Evolutionary conservation across 2,113 vertebrate genomes (phyloP).

Genomic region (Tyto alba): DNA sequence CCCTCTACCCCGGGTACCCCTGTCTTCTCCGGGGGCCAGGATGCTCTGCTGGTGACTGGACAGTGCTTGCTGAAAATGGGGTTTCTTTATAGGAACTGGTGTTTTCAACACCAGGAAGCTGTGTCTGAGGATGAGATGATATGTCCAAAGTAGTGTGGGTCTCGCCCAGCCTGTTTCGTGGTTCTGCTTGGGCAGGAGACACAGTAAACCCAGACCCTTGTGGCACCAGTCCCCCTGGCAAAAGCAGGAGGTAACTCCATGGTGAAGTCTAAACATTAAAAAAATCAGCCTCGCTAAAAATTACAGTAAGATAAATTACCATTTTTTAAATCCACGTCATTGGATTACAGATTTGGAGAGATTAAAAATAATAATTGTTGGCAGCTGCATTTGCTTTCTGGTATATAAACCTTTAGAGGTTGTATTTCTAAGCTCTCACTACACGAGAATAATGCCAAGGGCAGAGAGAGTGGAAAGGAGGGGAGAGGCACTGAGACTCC

Average conservation of each 20-base stretch:
- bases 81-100: not conserved
- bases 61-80: not conserved
- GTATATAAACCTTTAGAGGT: not conserved
- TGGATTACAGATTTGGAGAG: not conserved
- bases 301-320: not conserved
- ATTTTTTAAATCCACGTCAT: not conserved
- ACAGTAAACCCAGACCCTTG: not conserved
- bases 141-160: not conserved
- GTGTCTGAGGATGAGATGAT: not conserved
- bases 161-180: not conserved
- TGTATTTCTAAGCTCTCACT: not conserved
- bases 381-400: not conserved
- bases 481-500: not conserved
- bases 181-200: not conserved
- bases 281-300: not conserved
- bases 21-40: not conserved
- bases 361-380: not conserved
- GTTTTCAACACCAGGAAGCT: not conserved
- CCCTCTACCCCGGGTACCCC: rapidly evolving
- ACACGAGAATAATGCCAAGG: not conserved
- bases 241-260: not conserved
- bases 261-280: not conserved
- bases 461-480: not conserved
- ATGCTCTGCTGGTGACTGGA: not conserved
- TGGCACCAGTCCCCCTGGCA: not conserved